phyloP scores from a whole-genome alignment of 2,113 vertebrate genomes.

The Alethe diademata region DNA sequence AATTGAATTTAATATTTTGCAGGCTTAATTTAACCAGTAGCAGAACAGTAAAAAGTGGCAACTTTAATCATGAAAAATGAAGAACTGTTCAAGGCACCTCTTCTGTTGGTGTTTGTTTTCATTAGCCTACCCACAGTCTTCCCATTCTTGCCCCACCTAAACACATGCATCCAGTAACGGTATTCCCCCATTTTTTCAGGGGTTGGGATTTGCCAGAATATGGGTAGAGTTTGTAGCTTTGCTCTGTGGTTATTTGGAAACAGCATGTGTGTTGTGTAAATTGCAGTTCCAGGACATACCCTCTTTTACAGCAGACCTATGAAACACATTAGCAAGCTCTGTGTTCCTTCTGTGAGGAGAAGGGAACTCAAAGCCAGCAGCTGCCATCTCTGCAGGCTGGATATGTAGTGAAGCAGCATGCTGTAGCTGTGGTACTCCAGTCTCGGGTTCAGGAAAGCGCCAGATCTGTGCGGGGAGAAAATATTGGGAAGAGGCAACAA shows the following conservation, averaged over 20 bases:
- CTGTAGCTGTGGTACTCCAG: not conserved
- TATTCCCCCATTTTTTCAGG: not conserved
- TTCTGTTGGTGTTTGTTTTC: not conserved
- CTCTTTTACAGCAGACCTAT: rapidly evolving
- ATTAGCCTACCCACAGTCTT: not conserved
- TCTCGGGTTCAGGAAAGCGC: not conserved
- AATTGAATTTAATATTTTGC: constrained; percentile 60
- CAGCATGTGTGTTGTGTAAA: not conserved
- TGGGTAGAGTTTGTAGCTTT: not conserved
- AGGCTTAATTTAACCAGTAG: constrained; percentile 52
- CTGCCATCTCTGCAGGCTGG: not conserved
- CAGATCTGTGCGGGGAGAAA: not conserved
- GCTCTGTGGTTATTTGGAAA: not conserved
- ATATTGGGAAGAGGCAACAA: not conserved
- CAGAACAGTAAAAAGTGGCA: constrained; percentile 43
- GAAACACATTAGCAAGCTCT: not conserved
- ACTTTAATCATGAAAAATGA: constrained; percentile 41
- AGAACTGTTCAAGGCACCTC: not conserved
- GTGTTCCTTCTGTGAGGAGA: not conserved
- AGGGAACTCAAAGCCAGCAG: not conserved
- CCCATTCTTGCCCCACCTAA: not conserved
- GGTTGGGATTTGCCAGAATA: not conserved
- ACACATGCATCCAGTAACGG: no score
- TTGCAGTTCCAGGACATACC: not conserved
- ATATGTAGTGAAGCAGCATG: not conserved